Evolutionary conservation across 1,140 invertebrate genomes (phyloP), one percentile per base, ranked within the genome.

Genomic region (Pseudomyrmex flavicornis): DNA sequence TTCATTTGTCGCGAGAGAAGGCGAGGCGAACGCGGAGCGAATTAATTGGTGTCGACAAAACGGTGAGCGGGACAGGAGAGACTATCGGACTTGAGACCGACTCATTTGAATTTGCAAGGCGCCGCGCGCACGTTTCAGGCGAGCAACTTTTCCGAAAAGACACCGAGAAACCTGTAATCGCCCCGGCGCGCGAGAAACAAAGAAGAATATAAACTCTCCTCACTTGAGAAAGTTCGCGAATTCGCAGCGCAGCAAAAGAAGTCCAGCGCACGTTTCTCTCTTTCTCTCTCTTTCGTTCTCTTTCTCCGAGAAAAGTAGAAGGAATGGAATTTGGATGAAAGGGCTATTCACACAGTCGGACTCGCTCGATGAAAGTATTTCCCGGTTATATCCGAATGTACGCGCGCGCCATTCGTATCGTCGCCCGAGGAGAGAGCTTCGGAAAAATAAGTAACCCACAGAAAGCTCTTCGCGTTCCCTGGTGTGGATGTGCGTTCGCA

Each of bases 361-460:
- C 13, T 77, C 12, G 46, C 15, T 2, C 62, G 20, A 69, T 12
- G 10, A 8, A 58, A 26, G 44, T 80, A 20, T 72, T 20, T 59
- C 48, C 20, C n/a, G 62, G 35, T 35, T 35, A 35, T 50, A 69
- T 58, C 72, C 20, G 44, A 72, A 70, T 59, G 56, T 72, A 72
- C 63, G 65, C 17, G 56, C 50, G 54, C 74, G 17, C 44, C 35
- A 35, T 50, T 15, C 7, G 50, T 56, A 70, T 79, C 13, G 9
- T 10, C 35, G 35, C 35, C 35, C 35, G 15, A 12, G 10, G 52
- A 58, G 52, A 58, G 65, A 70, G 20, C 7, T 1, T 59, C 76
- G 20, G 52, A 44, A 48, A 58, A 22, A 59, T 7, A 46, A 44
- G 13, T 85, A 86, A 89, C 91, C 88, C 76, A 70, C 70, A 54